phyloP scores from a whole-genome alignment of 2,888 invertebrate genomes.

The Fabriciana adippe region DNA sequence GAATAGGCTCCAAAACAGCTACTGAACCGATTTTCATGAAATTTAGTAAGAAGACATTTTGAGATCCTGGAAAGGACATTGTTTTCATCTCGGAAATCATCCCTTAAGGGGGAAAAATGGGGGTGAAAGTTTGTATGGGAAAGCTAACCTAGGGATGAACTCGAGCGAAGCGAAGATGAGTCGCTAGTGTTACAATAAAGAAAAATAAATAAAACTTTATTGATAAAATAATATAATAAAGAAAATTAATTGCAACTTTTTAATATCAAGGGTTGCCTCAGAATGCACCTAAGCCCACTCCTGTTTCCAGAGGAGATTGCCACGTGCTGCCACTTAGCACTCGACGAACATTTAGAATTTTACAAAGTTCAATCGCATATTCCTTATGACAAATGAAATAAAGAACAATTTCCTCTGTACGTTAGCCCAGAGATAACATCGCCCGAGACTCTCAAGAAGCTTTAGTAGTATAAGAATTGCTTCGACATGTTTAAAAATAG shows the following conservation, averaged over 20 bases:
- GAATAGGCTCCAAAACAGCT: too few relatives aligned
- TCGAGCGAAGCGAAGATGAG: too few relatives aligned
- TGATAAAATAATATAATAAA: constrained; percentile 54
- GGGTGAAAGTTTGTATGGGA: too few relatives aligned
- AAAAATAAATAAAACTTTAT: too few relatives aligned
- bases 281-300: constrained; percentile 73
- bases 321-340: constrained; percentile 79
- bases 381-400: constrained; percentile 46
- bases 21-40: too few relatives aligned
- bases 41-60: too few relatives aligned
- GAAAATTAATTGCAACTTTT: constrained; percentile 69
- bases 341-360: constrained; percentile 56
- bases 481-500: constrained; percentile 76
- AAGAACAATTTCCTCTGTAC: constrained; percentile 62
- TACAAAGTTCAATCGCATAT: constrained; percentile 42
- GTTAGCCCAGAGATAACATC: constrained; percentile 55
- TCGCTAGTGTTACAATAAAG: too few relatives aligned
- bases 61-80: too few relatives aligned
- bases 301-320: constrained; percentile 61
- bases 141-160: too few relatives aligned
- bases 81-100: too few relatives aligned
- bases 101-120: too few relatives aligned
- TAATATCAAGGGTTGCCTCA: constrained; percentile 70
- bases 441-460: constrained; percentile 69
- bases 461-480: constrained; percentile 71